Evolutionary conservation across 1,140 invertebrate species (phyloP), one percentile per base, ranked within the genome.

Genomic region (Ostrea edulis): DNA sequence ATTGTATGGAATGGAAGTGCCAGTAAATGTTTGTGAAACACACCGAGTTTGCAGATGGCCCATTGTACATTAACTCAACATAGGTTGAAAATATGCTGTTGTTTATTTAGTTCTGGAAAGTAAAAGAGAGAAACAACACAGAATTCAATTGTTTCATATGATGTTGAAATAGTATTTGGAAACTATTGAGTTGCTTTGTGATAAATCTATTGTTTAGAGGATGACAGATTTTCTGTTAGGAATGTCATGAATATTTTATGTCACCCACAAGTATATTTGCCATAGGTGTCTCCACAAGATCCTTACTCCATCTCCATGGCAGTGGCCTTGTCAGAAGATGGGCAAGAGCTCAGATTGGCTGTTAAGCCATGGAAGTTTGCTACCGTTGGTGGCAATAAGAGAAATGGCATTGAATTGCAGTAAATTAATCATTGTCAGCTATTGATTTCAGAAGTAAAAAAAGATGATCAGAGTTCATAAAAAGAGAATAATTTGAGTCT

Each of bases 371-470:
- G 68, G 68, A 77, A 35, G 22, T 77, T 29, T 29, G 68, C 68
- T 12, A 77, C 22, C 68, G 11, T 29, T 77, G 68, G 11, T 77
- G 25, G 11, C 68, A 77, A 29, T 29, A 29, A 77, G 5, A 29
- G 29, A 71, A 71, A 71, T 29, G 29, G 25, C 68, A 77, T 77
- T 25, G 25, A 8, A 77, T 22, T 35, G 11, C 68, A 77, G 29
- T 77, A 35, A 77, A 77, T 77, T 77, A 77, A 77, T 35, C 68
- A 77, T 77, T 62, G 22, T 11, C 35, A 8, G n/a, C 55, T 77
- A 77, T 77, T 35, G 68, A 77, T 77, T 77, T 25, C 8, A 8
- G 12, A 62, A 8, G 0, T 20, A 68, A 71, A 71, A 44, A 44
- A 71, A 2, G 68, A 29, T 29, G 68, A 35, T 77, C 68, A 35